These are phyloP conservation scores for Bubo bubo DNA, from an alignment of 2,113 vertebrate species.

Conservation along the genomic window DNA sequence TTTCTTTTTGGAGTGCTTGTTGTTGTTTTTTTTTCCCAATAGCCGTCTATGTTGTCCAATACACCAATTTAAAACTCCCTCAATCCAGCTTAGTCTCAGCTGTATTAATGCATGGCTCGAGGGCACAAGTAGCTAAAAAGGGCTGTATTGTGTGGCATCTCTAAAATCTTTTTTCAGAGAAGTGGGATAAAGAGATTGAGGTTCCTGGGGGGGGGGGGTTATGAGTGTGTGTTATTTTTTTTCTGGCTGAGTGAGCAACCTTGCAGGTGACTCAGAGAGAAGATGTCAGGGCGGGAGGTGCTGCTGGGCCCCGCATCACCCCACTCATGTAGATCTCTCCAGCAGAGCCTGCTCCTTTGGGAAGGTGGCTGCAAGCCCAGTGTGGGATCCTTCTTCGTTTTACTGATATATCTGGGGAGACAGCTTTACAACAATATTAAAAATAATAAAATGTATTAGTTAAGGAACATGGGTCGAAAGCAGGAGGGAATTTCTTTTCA, in stretches of 20 bases:
- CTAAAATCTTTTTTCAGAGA: neutral
- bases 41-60: neutral
- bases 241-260: neutral
- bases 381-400: neutral
- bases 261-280: neutral
- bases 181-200: neutral
- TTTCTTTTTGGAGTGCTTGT: neutral
- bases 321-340: neutral
- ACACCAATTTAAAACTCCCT: constrained; percentile 1
- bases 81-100: constrained; percentile 5
- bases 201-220: neutral
- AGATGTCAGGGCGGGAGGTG: neutral
- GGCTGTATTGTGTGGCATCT: constrained; percentile 4
- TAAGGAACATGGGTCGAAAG: neutral
- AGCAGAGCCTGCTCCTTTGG: neutral
- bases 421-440: neutral
- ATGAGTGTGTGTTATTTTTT: fast-evolving
- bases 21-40: neutral
- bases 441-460: neutral
- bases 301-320: fast-evolving
- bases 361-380: neutral
- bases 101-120: neutral
- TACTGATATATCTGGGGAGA: neutral
- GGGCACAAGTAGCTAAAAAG: constrained; percentile 24
- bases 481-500: neutral